phyloP scores from a whole-genome alignment of 2,113 vertebrate genomes.

The Passer domesticus region DNA sequence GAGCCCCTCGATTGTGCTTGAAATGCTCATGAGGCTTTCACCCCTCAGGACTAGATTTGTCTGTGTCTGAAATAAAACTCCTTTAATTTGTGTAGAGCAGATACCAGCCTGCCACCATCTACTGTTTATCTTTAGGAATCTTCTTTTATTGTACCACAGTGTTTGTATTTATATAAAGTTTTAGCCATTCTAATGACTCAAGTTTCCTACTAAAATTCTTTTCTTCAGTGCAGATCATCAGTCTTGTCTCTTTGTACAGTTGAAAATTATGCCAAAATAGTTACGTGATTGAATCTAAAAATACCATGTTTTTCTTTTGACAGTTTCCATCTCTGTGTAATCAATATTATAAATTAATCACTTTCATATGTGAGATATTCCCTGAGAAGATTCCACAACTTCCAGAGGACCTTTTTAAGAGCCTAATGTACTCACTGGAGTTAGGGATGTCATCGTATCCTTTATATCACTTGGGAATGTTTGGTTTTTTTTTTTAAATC shows the following conservation, averaged over 20 bases:
- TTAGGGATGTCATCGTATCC: slow-evolving; percentile 99
- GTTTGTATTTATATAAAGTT: neutral
- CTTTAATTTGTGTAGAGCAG: neutral
- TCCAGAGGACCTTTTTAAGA: slow-evolving; percentile 98
- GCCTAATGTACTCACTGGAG: slow-evolving; percentile 97
- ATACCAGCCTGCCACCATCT: neutral
- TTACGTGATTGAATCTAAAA: neutral
- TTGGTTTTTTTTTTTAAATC: neutral
- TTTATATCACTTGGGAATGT: slow-evolving; percentile 50
- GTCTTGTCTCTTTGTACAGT: neutral
- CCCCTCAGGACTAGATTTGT: neutral
- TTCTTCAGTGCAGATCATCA: neutral
- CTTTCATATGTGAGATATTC: slow-evolving; percentile 99
- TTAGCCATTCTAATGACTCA: neutral
- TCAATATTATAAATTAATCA: slow-evolving; percentile 99
- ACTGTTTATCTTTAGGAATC: neutral
- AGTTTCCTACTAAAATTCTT: neutral
- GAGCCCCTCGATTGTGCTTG: neutral
- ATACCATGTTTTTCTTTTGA: slow-evolving; percentile 35
- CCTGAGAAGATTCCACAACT: slow-evolving; percentile 99
- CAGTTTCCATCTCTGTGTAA: slow-evolving; percentile 99
- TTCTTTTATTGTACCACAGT: neutral
- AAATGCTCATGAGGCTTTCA: neutral
- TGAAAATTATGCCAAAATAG: neutral
- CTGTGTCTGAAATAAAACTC: neutral